Evolutionary conservation across 2,797 vertebrate species (phyloP).

Genomic region (Crossoptilon crossoptilon): DNA sequence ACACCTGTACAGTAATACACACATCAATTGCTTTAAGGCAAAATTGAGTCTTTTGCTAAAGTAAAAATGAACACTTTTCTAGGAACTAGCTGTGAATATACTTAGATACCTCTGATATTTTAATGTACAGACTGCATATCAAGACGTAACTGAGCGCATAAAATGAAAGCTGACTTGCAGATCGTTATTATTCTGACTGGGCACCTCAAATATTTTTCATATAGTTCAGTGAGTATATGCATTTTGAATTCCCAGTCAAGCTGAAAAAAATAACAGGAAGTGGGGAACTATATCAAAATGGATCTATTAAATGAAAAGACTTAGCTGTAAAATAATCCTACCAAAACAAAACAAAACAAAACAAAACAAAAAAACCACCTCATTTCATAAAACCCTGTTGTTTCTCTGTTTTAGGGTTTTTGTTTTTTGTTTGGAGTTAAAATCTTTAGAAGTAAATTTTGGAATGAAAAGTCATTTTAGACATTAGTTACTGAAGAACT

Average conservation of each 20-base stretch:
- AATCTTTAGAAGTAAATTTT: not conserved
- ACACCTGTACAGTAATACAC: not conserved
- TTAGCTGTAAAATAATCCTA: not conserved
- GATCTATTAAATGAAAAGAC: not conserved
- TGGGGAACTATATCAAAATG: not conserved
- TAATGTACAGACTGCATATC: not conserved
- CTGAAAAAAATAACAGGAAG: not conserved
- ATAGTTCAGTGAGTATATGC: not conserved
- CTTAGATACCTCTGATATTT: not conserved
- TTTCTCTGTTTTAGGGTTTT: not conserved
- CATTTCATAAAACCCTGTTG: slow-evolving; percentile 2
- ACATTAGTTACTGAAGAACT: slow-evolving; percentile 15
- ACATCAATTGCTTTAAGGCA: not conserved
- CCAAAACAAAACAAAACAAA: not conserved
- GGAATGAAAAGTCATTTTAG: not conserved
- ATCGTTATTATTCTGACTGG: not conserved
- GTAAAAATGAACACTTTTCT: not conserved
- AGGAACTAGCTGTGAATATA: not conserved
- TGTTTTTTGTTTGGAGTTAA: not conserved
- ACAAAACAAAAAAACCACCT: not conserved
- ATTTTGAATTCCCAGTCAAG: not conserved
- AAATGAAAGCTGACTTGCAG: not conserved
- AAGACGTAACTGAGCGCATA: not conserved
- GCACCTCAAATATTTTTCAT: not conserved
- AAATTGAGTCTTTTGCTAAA: not conserved